Base-by-base conservation (phyloP, 1,140 invertebrate genomes). In the Parapsyche elsis region DNA sequence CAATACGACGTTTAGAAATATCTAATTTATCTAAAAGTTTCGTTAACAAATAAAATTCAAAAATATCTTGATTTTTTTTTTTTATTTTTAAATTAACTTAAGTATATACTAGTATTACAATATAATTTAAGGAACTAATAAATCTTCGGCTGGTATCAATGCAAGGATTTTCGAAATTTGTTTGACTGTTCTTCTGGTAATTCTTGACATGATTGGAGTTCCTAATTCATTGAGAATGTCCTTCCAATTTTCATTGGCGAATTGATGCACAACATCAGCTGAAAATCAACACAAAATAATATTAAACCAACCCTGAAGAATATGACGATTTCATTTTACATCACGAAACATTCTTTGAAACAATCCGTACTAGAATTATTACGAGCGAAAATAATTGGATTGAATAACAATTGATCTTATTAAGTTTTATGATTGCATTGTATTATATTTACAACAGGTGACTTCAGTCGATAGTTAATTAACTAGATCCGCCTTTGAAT, bases 211-310 rank as follows among this genome's bases (percentile, higher is more conserved):
- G 49, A 88, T 86, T 5, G 87, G 87, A 0, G 86, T 86, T 49
- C 87, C 85, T 64, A 88, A 84, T 57, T 88, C 87, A 7, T 84
- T 71, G 84, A 88, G 87, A 46, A 89, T 87, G 0, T 85, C 85
- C n/a, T 80, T 84, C 87, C 87, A 89, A 80, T 87, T 87, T 19
- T 67, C 44, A 81, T 89, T 88, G 0, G 87, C 87, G 82, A 87
- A 86, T 9, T 81, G 53, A 16, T 85, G 85, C 5, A 88, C 75
- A 0, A 84, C 74, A 9, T 87, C 84, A 24, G 88, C 88, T 89
- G 85, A n/a, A 84, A 86, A 12, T 61, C n/a, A n/a, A n/a, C n/a
- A n/a, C n/a, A n/a, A 38, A 10, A 21, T 26, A 67, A 24, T 0
- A 57, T 57, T 21, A 76, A 70, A n/a, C 23, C 1, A 38, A 38